phyloP scores from a whole-genome alignment of 2,113 vertebrate species.

The Illadopsis cleaveri region DNA sequence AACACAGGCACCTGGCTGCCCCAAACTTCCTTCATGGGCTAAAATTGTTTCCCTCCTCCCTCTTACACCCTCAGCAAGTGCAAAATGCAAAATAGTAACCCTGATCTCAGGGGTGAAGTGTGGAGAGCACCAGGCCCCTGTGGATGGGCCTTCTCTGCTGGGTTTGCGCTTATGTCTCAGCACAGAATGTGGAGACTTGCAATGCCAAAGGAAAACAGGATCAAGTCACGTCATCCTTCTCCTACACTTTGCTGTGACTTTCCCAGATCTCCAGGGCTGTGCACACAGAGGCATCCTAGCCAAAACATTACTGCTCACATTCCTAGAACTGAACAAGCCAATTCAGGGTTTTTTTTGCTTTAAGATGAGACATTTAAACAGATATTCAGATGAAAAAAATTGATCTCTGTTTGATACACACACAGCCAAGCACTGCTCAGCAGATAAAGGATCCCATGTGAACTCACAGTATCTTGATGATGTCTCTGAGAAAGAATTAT shows the following conservation, averaged over 20 bases:
- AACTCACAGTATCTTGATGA: neutral
- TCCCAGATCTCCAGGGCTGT: neutral
- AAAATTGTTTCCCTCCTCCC: neutral
- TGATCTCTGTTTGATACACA: neutral
- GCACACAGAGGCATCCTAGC: neutral
- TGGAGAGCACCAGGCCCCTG: neutral
- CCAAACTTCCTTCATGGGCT: neutral
- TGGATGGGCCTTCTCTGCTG: neutral
- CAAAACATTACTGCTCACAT: neutral
- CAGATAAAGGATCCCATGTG: neutral
- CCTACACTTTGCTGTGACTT: neutral
- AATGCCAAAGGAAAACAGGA: neutral
- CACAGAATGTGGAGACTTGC: accelerated
- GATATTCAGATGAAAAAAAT: neutral
- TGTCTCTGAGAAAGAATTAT: neutral
- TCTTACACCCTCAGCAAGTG: neutral
- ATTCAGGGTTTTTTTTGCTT: neutral
- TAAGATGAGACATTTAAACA: neutral
- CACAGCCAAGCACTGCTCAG: neutral
- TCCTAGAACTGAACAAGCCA: neutral
- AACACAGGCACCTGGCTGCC: neutral
- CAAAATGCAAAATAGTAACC: neutral
- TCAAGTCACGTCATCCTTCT: neutral
- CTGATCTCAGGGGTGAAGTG: neutral
- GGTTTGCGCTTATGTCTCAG: neutral